Evolutionary conservation across 2,113 vertebrate genomes (phyloP), one percentile per base, ranked within the genome.

Genomic region (Alouatta palliata): DNA sequence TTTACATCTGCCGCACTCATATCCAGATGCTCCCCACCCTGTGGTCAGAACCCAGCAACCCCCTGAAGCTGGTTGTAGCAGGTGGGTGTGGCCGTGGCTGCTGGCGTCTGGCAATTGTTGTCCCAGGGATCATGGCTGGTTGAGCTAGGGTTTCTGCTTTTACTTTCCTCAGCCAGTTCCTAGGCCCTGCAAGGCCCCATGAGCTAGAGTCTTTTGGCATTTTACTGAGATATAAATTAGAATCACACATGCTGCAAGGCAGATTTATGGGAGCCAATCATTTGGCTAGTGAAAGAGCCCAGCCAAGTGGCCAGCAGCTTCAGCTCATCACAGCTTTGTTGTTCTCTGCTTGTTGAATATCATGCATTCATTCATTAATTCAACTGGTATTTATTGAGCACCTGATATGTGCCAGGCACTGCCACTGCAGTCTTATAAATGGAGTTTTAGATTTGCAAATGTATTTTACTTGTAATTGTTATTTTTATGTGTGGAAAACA

Each of bases 21-120:
- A 96, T 97, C 75, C 97, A 97, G 96, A 97, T 97, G 92, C 90
- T 93, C 83, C 97, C 97, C 35, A 92, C 87, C 37, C 94, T 97
- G 80, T 96, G 96, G 96, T 97, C 97, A 97, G 96, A 97, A 76
- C 96, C 97, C 95, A 97, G 97, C 92, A 96, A 97, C 49, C 87
- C 97, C 83, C 96, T 97, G 94, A 98, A 96, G 93, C 84, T 97
- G 92, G 96, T 97, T 89, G 96, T 97, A 73, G 96, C 97, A 97
- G 97, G 97, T 97, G 96, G 96, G 97, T 97, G 87, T 97, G 83
- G 90, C 75, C 92, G 47, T 45, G 94, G 96, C 83, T 97, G 96
- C 94, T 97, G 97, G 97, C 80, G 54, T 87, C 94, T 97, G 87
- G 87, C 96, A 90, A 97, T 97, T 47, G 0, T 96, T 96, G 88